Conservation (phyloP, 2,797 vertebrate species). For the Scolopax bukidnonensis region DNA sequence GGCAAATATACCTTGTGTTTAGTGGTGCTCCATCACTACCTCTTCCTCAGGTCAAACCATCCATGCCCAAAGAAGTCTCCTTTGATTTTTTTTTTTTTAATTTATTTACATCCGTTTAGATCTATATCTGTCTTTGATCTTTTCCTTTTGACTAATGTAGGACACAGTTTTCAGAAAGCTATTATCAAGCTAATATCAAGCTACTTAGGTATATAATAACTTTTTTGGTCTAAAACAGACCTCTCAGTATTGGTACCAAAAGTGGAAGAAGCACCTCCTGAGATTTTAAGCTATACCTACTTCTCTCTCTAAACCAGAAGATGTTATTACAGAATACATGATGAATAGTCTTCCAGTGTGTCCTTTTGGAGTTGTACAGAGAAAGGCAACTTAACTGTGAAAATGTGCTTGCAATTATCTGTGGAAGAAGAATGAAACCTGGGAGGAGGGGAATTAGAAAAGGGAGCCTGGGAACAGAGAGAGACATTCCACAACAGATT, state of each 20-base stretch:
- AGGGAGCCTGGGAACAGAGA: slow-evolving; percentile 66
- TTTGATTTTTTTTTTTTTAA: neutral
- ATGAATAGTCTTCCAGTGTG: neutral
- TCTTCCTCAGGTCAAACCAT: neutral
- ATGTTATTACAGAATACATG: neutral
- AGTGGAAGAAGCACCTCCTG: neutral
- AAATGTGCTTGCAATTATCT: slow-evolving; percentile 73
- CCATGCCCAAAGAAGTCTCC: neutral
- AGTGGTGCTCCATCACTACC: neutral
- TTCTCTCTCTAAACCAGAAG: neutral
- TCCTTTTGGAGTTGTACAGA: neutral
- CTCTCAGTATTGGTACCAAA: neutral
- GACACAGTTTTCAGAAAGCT: neutral
- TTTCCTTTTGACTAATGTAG: neutral
- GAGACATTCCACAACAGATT: slow-evolving; percentile 61
- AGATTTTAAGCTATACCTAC: neutral
- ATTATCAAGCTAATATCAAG: neutral
- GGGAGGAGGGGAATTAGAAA: slow-evolving; percentile 56
- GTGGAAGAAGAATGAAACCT: slow-evolving; percentile 68
- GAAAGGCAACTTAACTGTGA: slow-evolving; percentile 44
- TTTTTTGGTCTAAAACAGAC: neutral
- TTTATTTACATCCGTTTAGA: neutral
- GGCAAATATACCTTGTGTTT: neutral
- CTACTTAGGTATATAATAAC: neutral
- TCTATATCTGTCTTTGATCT: neutral